Evolutionary conservation across 2,888 invertebrate species (phyloP), one percentile per base, ranked within the genome.

Genomic region (Morinoia aosen): DNA sequence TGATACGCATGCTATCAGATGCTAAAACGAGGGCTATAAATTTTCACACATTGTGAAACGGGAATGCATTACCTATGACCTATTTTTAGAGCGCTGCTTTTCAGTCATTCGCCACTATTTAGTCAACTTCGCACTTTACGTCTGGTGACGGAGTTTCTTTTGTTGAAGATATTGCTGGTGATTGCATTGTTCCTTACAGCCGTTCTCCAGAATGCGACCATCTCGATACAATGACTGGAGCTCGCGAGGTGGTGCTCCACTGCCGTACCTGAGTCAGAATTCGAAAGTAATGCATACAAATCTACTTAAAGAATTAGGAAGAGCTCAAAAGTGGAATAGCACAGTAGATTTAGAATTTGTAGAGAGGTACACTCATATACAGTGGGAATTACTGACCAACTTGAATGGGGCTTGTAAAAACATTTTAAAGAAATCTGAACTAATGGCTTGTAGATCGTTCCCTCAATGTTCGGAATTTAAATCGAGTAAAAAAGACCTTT

Each of bases 161-260:
- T 90, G 90, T 90, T 90, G 90, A 90, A 8, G 40, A 12, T 90
- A 90, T 90, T 88, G 88, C 88, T 39, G 33, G 33, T 88, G 88
- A 88, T 39, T 90, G 90, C 90, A 90, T 90, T 90, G 90, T 90
- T 90, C 8, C 90, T 48, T 7, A 12, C 90, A 90, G 48, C 90
- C 39, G 90, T 40, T 11, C 39, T 16, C 39, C 14, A 39, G 90
- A 90, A 48, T 90, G 48, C 90, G 48, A 90, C 48, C 48, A 39
- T 90, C 90, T 14, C 14, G 33, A 40, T 40, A 90, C 90, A 90
- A 90, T 90, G 90, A 90, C 90, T 39, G 40, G 25, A 76, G 76
- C 76, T 76, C 76, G 16, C 25, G 33, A 33, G 76, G 33, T 16
- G 76, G 76, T 76, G 76, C 76, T 33, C 76, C 25, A 33, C 10